These are phyloP conservation scores for Hymenochirus boettgeri DNA, from an alignment of 2,113 vertebrate species.

Conservation along the genomic window DNA sequence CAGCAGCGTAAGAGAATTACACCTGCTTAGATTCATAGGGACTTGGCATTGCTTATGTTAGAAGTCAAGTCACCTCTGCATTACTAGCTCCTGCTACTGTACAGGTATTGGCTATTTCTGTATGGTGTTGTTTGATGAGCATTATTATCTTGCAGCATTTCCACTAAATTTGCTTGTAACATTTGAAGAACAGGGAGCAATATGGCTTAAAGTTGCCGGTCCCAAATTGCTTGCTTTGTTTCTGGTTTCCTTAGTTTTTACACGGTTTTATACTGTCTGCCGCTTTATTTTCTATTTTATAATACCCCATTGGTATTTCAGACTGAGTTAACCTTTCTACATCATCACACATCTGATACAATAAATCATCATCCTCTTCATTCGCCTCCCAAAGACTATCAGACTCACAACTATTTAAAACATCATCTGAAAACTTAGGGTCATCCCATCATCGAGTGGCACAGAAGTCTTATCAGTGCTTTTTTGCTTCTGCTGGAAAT, in stretches of 20 bases:
- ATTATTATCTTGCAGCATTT: slow-evolving; percentile 30
- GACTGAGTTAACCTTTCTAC: slow-evolving; percentile 75
- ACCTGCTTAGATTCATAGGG: slow-evolving; percentile 46
- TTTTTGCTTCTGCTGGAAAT: slow-evolving; percentile 29
- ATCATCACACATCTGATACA: slow-evolving; percentile 84
- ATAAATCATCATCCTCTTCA: slow-evolving; percentile 72
- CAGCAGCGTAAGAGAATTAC: slow-evolving; percentile 43
- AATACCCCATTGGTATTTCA: slow-evolving; percentile 50
- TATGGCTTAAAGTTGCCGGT: slow-evolving; percentile 7
- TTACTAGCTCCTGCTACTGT: slow-evolving; percentile 11
- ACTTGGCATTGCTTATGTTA: no score
- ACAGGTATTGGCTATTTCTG: slow-evolving; percentile 26
- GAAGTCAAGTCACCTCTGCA: slow-evolving; percentile 27
- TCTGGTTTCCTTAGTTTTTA: slow-evolving; percentile 37
- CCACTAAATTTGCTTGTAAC: slow-evolving; percentile 20
- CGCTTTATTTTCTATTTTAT: slow-evolving; percentile 39
- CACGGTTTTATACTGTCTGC: slow-evolving; percentile 29
- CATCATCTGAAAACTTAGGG: slow-evolving; percentile 56
- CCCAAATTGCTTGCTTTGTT: background rate
- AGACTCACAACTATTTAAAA: slow-evolving; percentile 56
- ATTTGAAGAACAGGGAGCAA: slow-evolving; percentile 15
- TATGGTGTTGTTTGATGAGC: background rate
- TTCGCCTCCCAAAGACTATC: slow-evolving; percentile 69
- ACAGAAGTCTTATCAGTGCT: slow-evolving; percentile 42
- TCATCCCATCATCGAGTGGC: slow-evolving; percentile 61